Base-by-base conservation (phyloP, 2,888 invertebrate species). In the Leucoma salicis region DNA sequence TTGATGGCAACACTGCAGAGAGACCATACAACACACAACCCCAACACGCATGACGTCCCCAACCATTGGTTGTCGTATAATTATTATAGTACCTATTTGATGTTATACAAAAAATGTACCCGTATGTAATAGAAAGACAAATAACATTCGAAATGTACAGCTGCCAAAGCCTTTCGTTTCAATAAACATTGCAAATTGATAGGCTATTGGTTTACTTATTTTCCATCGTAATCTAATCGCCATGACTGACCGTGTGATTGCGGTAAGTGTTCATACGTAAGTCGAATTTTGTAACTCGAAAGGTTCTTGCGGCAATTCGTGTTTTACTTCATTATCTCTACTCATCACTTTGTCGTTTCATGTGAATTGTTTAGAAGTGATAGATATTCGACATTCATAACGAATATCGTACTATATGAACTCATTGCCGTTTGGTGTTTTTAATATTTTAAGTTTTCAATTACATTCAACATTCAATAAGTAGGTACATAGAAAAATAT, bases 221-320 rank as follows among this genome's bases (percentile, higher is more conserved):
- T n/a, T n/a, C n/a, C n/a, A n/a, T n/a, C n/a, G 12, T 27, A 2
- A 27, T 29, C 13, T 11, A n/a, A 29, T 14, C 14, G 14, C 13
- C 39, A 86, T 86, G 84, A 63, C 78, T 39, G 86, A 86, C 42
- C 77, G 85, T 60, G 66, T 78, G 14, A 85, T 85, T 61, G 82
- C 86, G 50, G 86, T 86, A 68, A 77, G 84, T 76, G 50, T 27
- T 11, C 11, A 27, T 4, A 27, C 11, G 52, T 57, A 49, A 49
- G 54, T 55, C 35, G 46, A 63, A 61, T 53, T 56, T 42, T 40
- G 56, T 46, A 64, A 69, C 63, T 65, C 66, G 68, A 66, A 51
- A 42, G 35, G 34, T 45, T 50, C 49, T 46, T 42, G 28, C 35
- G 35, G 15, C 39, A 47, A 52, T 49, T 55, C 45, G 53, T 39